These are phyloP conservation scores for Morone saxatilis DNA, from an alignment of 2,113 vertebrate species.

Conservation along the genomic window DNA sequence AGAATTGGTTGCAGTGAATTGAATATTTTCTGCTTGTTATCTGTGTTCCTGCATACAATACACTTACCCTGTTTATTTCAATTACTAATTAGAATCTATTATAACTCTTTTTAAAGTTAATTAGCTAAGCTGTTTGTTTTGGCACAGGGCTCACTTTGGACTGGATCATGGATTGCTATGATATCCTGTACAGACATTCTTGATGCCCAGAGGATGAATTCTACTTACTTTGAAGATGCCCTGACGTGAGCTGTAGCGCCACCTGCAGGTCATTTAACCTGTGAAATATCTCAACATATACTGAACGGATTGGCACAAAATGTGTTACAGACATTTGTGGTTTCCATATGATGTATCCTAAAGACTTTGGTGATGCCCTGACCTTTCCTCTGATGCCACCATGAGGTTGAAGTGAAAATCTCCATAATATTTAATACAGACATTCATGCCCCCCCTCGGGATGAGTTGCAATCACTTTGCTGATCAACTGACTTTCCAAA, in stretches of 20 bases:
- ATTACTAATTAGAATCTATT: not conserved
- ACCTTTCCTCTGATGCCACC: no score
- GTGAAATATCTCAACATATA: not conserved
- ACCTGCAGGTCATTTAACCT: not conserved
- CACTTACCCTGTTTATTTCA: not conserved
- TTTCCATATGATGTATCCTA: no score
- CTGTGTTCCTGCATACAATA: conserved; percentile 35
- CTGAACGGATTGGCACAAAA: not conserved
- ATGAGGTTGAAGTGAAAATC: no score
- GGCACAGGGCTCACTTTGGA: not conserved
- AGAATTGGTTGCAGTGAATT: not conserved
- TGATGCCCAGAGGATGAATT: not conserved
- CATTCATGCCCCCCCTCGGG: no score
- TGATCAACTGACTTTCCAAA: not conserved
- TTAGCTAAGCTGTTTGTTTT: not conserved
- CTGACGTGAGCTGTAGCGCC: no score
- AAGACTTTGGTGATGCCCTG: no score
- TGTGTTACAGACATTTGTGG: no score
- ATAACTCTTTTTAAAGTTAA: not conserved
- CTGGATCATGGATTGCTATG: not conserved
- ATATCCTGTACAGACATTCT: not conserved
- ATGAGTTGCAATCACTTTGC: no score
- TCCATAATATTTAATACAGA: no score
- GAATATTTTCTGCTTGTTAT: conserved; percentile 54
- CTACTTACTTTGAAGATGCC: no score